Evolutionary conservation across 2,888 invertebrate species (phyloP), one percentile per base, ranked within the genome.

Genomic region (Periphyllus acericola): DNA sequence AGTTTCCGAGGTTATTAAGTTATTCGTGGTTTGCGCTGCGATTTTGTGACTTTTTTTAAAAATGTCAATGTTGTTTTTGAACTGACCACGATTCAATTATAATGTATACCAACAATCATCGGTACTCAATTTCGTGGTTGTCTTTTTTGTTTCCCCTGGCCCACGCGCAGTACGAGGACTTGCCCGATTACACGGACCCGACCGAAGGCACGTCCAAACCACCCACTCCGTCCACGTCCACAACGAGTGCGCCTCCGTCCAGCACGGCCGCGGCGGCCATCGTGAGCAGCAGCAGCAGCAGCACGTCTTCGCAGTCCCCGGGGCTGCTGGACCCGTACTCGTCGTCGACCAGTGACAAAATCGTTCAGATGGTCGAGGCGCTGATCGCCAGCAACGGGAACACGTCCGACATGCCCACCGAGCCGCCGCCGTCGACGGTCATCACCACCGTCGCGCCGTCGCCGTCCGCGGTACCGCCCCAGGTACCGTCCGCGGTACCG

Each of bases 151-250:
- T 46, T 46, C 9, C 11, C 1, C 46, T 5, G 1, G 9, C 11
- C 46, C 1, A 5, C 46, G 17, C 32, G 17, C 32, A 87, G 87
- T 87, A 87, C n/a, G 80, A 32, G 29, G 87, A 87, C 74, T 32
- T 87, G 60, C 89, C 84, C 92, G 90, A 92, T 92, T 90, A 81
- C 52, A n/a, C 88, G 75, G 46, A 88, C 29, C 6, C 79, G 36
- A 25, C 29, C 32, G 79, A 80, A 21, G 5, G 11, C 25, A 14
- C 87, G 74, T n/a, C 81, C 17, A 87, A 74, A n/a, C 81, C 87
- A 11, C 40, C 80, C 52, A 11, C 52, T 8, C n/a, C 66, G 11
- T 29, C 86, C 25, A 1, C 68, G 19, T 36, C 87, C 3, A 29
- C 89, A 3, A 81, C 87, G 14, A 29, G 60, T 8, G 46, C 85